phyloP scores from a whole-genome alignment of 2,797 vertebrate species.

The Serranus cabrilla region DNA sequence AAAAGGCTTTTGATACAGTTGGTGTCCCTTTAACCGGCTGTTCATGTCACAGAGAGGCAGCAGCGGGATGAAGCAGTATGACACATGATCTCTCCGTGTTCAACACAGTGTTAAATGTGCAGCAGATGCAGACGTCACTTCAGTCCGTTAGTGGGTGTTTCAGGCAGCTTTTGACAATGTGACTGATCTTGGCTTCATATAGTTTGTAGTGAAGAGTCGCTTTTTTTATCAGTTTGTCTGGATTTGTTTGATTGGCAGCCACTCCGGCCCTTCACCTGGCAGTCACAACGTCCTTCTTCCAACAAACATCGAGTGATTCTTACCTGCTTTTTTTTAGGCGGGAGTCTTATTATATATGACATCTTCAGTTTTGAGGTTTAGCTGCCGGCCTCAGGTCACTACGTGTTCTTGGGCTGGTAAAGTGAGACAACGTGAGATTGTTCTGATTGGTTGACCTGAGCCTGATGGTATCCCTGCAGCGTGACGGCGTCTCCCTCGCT shows the following conservation, averaged over 20 bases:
- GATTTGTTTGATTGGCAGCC: constrained; percentile 48
- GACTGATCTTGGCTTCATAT: constrained; percentile 48
- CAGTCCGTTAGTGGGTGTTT: neutral
- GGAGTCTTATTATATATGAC: constrained; percentile 52
- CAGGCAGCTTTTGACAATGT: constrained; percentile 49
- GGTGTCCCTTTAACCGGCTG: constrained; percentile 33
- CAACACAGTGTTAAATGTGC: constrained; percentile 70
- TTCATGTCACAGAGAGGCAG: constrained; percentile 52
- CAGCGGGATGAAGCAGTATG: constrained; percentile 35
- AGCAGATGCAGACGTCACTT: constrained; percentile 51
- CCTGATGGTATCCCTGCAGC: constrained; percentile 60
- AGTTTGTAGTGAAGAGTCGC: constrained; percentile 19
- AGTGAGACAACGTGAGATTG: constrained; percentile 31
- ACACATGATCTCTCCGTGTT: constrained; percentile 33
- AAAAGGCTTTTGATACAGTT: constrained; percentile 36
- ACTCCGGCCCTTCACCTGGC: constrained; percentile 14
- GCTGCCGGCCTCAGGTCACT: constrained; percentile 21
- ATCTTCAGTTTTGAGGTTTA: constrained; percentile 58
- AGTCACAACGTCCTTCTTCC: constrained; percentile 31
- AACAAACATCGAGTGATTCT: constrained; percentile 24
- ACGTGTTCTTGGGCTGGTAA: constrained; percentile 25
- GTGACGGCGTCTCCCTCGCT: constrained; percentile 47
- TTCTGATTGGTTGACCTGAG: constrained; percentile 65
- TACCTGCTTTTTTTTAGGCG: constrained; percentile 39
- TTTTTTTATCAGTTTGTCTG: constrained; percentile 29